Base-by-base conservation (phyloP, 2,797 vertebrate species). In the Ctenopoma kingsleyae region DNA sequence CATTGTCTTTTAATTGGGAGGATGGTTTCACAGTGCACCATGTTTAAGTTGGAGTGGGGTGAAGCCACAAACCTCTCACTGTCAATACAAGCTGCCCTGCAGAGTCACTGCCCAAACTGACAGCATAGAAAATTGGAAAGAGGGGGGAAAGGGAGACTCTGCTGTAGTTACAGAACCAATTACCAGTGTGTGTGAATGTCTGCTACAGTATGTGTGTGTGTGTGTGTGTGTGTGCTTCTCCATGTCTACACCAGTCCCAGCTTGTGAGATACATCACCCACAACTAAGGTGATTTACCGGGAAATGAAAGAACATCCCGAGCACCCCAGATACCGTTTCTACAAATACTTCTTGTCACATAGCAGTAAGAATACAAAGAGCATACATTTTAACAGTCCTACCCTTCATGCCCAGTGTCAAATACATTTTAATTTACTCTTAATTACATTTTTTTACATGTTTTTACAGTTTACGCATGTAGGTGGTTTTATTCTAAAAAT, bases 91-190 rank as follows among this genome's bases (percentile, higher is more conserved):
- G 73, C 71, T n/a, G 17, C 70, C 58, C 76, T 67, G 78, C 67
- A 82, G 68, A 79, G 48, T 69, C 38, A 67, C 61, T 59, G 74
- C 57, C 76, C 76, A 86, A 82, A 80, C 76, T 87, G 87, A 88
- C 81, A 86, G 81, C 80, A 80, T 35, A 74, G 83, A 87, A 90
- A 90, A 92, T 81, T 85, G 83, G 77, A 86, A 84, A 78, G 41
- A 79, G 70, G 73, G 73, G 60, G 74, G 69, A 86, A 72, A 73
- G 55, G 69, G 68, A 82, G 82, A 82, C 79, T 77, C 70, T 58
- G 76, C 64, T 74, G 63, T 89, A 75, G 76, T 88, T 78, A 87
- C 65, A 75, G 71, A 86, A 78, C 80, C 89, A 87, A 89, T 88
- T 89, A 77, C 58, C n/a, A 57, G 54, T 36, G 17, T 67, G 47